Evolutionary conservation across 2,888 invertebrate genomes (phyloP), one percentile per base, ranked within the genome.

Genomic region (Drosophila setosimentum): DNA sequence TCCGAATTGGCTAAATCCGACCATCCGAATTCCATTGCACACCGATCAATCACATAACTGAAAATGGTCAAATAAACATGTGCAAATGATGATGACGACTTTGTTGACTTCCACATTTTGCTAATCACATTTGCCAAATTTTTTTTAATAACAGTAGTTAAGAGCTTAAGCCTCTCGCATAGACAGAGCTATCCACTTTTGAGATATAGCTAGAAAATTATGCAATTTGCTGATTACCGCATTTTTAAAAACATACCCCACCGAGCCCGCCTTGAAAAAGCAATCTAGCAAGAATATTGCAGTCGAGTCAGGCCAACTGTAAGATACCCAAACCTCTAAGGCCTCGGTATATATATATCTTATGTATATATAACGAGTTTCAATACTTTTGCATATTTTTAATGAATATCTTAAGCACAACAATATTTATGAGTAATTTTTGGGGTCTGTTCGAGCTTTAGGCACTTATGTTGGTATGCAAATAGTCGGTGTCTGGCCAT

Each of bases 121-220:
- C 40, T 65, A 59, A 70, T 55, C 53, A 61, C 79, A 81, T 77
- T 81, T 74, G 63, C 71, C 79, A 75, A 83, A 77, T 61, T 64
- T 27, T 71, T 71, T 64, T 81, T 81, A 81, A 82, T 76, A 68
- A 68, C 63, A 58, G 67, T 71, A 79, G 79, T 81, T 81, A 83
- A 68, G 62, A 61, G 76, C 32, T 80, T 66, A 50, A 42, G 66
- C 77, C n/a, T 42, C 29, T 49, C 49, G 24, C 69, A 53, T 54
- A 37, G 60, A 49, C 73, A 53, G 13, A 42, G 6, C 21, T 29
- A 51, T 49, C 16, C 53, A 53, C 53, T 24, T 11, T 2, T 11
- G 21, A 45, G 21, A 45, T 24, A 45, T 45, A 16, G 45, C 45
- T 10, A 4, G 21, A 49, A 37, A 71, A 57, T 72, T 42, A 58